These are phyloP conservation scores for Porites divaricata DNA, from an alignment of 92 coral and sea anemone genomes.

Conservation along the genomic window DNA sequence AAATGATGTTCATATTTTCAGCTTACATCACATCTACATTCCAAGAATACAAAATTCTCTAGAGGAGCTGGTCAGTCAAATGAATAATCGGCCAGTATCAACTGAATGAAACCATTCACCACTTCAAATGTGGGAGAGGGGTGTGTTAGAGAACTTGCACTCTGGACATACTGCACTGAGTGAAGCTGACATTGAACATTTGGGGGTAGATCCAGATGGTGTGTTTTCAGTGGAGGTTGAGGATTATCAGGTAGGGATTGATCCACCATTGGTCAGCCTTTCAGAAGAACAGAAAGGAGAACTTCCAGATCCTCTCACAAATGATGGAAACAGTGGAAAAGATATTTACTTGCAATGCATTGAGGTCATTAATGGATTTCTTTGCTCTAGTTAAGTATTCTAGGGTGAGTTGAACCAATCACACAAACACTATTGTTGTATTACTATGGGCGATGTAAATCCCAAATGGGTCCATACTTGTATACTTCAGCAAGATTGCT, in stretches of 20 bases:
- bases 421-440: too few species aligned
- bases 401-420: too few species aligned
- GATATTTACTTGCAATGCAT: constrained; percentile 32
- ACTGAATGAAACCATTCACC: constrained; percentile 82
- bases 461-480: too few species aligned
- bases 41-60: constrained; percentile 60
- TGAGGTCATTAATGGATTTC: neutral
- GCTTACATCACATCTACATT: constrained; percentile 57
- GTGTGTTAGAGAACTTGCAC: constrained; percentile 75
- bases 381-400: too few species aligned
- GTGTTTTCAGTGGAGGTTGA: constrained; percentile 61
- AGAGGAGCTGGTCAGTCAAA: constrained; percentile 58
- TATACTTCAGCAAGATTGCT: too few species aligned
- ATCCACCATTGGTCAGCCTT: constrained; percentile 54
- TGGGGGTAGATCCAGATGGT: constrained; percentile 76
- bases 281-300: constrained; percentile 53
- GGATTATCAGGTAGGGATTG: constrained; percentile 70
- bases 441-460: too few species aligned
- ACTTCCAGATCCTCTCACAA: constrained; percentile 64
- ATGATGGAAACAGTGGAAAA: constrained; percentile 71
- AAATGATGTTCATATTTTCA: constrained; percentile 40
- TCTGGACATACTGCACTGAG: constrained; percentile 78
- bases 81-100: constrained; percentile 88
- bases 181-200: constrained; percentile 61
- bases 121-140: constrained; percentile 79